phyloP scores from a whole-genome alignment of 2,113 vertebrate species.

The Melospiza melodia region DNA sequence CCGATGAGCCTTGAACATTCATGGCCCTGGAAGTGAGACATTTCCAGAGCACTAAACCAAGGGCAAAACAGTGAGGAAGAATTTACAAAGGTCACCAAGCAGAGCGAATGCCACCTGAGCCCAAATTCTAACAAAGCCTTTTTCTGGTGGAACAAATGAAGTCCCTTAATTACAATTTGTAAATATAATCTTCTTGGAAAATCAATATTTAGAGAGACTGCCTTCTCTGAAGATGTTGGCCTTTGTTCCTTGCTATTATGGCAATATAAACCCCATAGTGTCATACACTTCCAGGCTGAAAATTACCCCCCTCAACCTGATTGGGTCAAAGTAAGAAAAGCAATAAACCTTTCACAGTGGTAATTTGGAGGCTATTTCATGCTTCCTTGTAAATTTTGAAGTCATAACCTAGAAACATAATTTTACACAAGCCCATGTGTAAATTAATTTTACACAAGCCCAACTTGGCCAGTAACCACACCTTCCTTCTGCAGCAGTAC shows the following conservation, averaged over 20 bases:
- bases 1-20: not conserved
- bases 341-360: conserved; percentile 2
- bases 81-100: not conserved
- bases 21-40: not conserved
- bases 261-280: not conserved
- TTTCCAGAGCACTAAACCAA: not conserved
- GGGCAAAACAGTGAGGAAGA: not conserved
- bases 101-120: conserved; percentile 32
- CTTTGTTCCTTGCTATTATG: conserved; percentile 20
- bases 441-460: not conserved
- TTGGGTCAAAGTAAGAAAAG: not conserved
- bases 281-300: conserved; percentile 39
- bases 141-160: conserved; percentile 10
- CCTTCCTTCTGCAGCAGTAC: not conserved
- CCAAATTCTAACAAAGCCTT: not conserved
- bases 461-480: not conserved
- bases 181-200: conserved; percentile 60
- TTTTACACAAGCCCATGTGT: not conserved
- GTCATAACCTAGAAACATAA: not conserved
- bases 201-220: conserved; percentile 58
- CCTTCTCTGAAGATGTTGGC: not conserved
- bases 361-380: not conserved
- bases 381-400: not conserved
- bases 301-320: not conserved
- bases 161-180: conserved; percentile 61